phyloP scores from a whole-genome alignment of 2,113 vertebrate species.

The Myxocyprinus asiaticus region DNA sequence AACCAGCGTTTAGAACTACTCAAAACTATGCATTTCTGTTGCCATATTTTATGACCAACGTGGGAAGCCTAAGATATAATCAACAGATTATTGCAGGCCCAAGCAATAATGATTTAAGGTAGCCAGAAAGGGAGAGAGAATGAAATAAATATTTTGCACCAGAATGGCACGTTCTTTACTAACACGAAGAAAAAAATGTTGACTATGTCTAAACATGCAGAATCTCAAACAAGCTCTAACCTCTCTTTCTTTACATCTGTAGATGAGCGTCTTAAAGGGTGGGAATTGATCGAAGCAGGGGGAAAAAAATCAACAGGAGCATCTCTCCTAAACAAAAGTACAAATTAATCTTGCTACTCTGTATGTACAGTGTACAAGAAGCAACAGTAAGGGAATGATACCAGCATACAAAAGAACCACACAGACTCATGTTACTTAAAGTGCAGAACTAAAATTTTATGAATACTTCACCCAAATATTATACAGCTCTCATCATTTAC shows the following conservation, averaged over 20 bases:
- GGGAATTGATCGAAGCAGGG: constrained; percentile 26
- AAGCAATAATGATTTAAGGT: not conserved
- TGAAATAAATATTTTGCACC: too few relatives aligned
- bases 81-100: not conserved
- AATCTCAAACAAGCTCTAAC: constrained; percentile 19
- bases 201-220: not conserved
- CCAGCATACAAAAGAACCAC: not conserved
- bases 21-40: not conserved
- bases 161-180: not conserved
- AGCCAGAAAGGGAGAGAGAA: too few relatives aligned
- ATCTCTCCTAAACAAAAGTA: constrained; percentile 43
- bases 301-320: constrained; percentile 37
- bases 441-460: too few relatives aligned
- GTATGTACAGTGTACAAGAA: not conserved
- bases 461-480: too few relatives aligned
- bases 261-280: constrained; percentile 37
- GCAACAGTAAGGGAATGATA: not conserved
- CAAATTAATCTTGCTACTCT: not conserved
- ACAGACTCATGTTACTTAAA: not conserved
- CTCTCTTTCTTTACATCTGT: constrained; percentile 42
- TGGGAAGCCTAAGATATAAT: not conserved
- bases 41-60: not conserved
- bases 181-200: not conserved
- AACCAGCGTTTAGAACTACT: not conserved
- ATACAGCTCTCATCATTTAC: too few relatives aligned